Conservation (phyloP, 1,140 invertebrate genomes). For the Xylocopa sonorina region DNA sequence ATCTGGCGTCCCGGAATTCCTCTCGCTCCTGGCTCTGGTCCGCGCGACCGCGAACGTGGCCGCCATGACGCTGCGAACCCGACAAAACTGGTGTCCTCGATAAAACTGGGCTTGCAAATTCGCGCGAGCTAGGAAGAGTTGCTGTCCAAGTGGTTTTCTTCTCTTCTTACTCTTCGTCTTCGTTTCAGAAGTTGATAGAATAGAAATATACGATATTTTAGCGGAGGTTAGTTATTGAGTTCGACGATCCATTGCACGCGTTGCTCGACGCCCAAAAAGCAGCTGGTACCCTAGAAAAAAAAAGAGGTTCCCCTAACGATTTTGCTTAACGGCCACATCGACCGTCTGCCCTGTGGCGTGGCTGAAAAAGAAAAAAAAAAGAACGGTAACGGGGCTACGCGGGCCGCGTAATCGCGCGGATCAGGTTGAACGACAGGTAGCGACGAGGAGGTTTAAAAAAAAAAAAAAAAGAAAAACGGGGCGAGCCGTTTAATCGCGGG, state of each 20-base stretch:
- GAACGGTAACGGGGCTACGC: no score
- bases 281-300: not conserved
- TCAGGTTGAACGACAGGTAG: conserved; percentile 31
- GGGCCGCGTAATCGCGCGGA: conserved; percentile 8
- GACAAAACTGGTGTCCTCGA: conserved; percentile 45
- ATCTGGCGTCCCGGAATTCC: conserved; percentile 65
- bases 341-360: not conserved
- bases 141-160: not conserved
- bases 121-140: conserved; percentile 17
- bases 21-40: not conserved
- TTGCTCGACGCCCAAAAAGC: not conserved
- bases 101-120: conserved; percentile 50
- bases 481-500: conserved; percentile 65
- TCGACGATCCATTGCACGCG: no score
- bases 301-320: not conserved
- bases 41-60: not conserved
- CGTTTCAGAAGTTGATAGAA: not conserved
- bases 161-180: not conserved
- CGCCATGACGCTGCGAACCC: conserved; percentile 42
- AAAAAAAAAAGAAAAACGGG: no score
- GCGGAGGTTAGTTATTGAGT: no score
- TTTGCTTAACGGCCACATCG: not conserved
- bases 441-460: conserved; percentile 9
- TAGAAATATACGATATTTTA: not conserved
- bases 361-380: not conserved